phyloP scores from a whole-genome alignment of 2,888 invertebrate genomes.

The Thumatha senex region DNA sequence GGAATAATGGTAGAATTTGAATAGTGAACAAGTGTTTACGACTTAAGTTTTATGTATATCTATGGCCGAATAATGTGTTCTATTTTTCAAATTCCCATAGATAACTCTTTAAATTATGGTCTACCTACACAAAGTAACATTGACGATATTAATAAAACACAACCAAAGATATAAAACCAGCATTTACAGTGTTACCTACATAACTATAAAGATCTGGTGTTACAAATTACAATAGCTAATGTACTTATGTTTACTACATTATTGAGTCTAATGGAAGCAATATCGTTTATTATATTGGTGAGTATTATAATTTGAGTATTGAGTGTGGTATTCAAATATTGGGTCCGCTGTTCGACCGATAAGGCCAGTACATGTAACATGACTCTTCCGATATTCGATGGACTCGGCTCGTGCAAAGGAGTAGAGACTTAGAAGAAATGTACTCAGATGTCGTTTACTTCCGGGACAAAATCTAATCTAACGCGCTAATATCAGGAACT shows the following conservation, averaged over 20 bases:
- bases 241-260: conserved; percentile 47
- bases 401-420: conserved; percentile 14
- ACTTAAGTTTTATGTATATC: too few relatives aligned
- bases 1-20: too few relatives aligned
- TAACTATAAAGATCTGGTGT: conserved; percentile 29
- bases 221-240: conserved; percentile 43
- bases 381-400: conserved; percentile 54
- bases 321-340: conserved; percentile 63
- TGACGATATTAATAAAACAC: conserved; percentile 10
- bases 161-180: conserved; percentile 21
- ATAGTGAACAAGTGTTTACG: too few relatives aligned
- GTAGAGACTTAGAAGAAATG: conserved; percentile 15
- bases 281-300: conserved; percentile 42
- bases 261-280: conserved; percentile 46
- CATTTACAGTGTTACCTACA: conserved; percentile 29
- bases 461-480: too few relatives aligned
- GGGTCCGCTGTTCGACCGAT: conserved; percentile 56
- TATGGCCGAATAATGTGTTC: too few relatives aligned
- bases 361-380: conserved; percentile 59
- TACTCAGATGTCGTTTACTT: conserved; percentile 1
- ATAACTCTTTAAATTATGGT: conserved; percentile 10
- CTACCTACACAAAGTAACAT: conserved; percentile 22
- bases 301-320: too few relatives aligned
- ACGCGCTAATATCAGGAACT: too few relatives aligned
- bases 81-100: too few relatives aligned